Percentiles rank a stretch among this genome's conserved stretches.
phyloP scores from a whole-genome alignment of 2,113 vertebrate species.

The Pelobates fuscus region DNA sequence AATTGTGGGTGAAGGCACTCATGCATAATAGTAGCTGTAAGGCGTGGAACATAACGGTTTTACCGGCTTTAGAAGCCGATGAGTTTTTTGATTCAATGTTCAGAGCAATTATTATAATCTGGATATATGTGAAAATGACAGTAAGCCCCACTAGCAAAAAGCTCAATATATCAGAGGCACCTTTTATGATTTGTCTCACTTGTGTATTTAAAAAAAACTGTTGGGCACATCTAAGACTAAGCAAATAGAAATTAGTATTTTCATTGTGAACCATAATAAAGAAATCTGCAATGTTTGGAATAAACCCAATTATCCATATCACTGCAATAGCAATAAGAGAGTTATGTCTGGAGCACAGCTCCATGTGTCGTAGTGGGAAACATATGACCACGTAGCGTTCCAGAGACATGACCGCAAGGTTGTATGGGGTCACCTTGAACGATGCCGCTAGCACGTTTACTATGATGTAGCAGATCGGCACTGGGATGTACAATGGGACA shows the following conservation, averaged over 20 bases:
- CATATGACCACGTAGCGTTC: constrained; percentile 29
- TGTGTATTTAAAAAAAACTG: background rate
- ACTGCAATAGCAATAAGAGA: background rate
- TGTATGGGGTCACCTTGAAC: constrained; percentile 6
- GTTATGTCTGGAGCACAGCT: constrained; percentile 5
- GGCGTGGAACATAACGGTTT: constrained; percentile 22
- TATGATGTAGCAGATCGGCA: background rate
- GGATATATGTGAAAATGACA: constrained; percentile 30
- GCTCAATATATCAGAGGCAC: background rate
- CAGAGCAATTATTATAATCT: constrained; percentile 12
- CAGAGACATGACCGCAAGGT: constrained; percentile 29
- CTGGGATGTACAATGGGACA: background rate
- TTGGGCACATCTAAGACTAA: background rate
- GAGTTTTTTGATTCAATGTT: background rate
- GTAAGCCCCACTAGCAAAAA: constrained; percentile 15
- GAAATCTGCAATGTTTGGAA: constrained; percentile 17
- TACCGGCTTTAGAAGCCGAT: constrained; percentile 12
- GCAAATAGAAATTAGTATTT: background rate
- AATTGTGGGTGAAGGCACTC: background rate
- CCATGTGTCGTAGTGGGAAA: constrained; percentile 9
- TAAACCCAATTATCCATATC: constrained; percentile 5
- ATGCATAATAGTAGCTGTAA: constrained; percentile 25
- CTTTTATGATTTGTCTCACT: background rate
- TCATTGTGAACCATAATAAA: constrained; percentile 1
- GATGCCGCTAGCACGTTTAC: background rate